phyloP scores from a whole-genome alignment of 2,888 invertebrate genomes.

The Meiosimyza platycephala region DNA sequence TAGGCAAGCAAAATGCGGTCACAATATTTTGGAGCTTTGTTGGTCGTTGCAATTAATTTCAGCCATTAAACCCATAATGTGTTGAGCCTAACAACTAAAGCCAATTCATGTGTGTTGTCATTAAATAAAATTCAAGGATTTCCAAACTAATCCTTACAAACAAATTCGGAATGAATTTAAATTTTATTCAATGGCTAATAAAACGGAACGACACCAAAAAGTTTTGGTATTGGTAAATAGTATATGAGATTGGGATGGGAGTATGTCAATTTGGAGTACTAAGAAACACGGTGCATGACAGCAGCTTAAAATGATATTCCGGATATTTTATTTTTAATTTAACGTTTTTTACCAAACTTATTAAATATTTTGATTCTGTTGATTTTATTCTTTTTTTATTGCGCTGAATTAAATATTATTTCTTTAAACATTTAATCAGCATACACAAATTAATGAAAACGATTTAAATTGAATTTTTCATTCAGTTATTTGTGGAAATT shows the following conservation, averaged over 20 bases:
- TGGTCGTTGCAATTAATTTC: constrained; percentile 22
- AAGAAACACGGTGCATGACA: too few species aligned
- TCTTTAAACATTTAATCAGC: constrained; percentile 6
- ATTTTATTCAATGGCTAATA: too few species aligned
- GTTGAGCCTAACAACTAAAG: constrained; percentile 12
- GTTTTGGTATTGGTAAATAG: too few species aligned
- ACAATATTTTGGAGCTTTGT: neutral
- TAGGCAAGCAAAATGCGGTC: neutral
- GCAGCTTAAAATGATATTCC: too few species aligned
- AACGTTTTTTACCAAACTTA: too few species aligned
- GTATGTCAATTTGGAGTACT: too few species aligned
- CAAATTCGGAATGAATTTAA: constrained; percentile 9
- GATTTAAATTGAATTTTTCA: constrained; percentile 3
- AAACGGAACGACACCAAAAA: too few species aligned
- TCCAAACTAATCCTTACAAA: constrained; percentile 9
- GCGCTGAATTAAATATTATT: neutral
- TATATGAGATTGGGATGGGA: too few species aligned
- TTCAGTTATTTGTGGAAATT: constrained; percentile 19
- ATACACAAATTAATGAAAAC: constrained; percentile 3
- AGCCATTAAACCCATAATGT: constrained; percentile 20
- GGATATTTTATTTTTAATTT: too few species aligned
- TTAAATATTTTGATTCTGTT: too few species aligned
- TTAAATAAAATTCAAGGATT: constrained; percentile 28
- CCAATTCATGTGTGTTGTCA: constrained; percentile 20
- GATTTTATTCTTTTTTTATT: too few species aligned